These are phyloP conservation scores for Noctua janthina DNA, from an alignment of 2,888 invertebrate species.

Conservation along the genomic window DNA sequence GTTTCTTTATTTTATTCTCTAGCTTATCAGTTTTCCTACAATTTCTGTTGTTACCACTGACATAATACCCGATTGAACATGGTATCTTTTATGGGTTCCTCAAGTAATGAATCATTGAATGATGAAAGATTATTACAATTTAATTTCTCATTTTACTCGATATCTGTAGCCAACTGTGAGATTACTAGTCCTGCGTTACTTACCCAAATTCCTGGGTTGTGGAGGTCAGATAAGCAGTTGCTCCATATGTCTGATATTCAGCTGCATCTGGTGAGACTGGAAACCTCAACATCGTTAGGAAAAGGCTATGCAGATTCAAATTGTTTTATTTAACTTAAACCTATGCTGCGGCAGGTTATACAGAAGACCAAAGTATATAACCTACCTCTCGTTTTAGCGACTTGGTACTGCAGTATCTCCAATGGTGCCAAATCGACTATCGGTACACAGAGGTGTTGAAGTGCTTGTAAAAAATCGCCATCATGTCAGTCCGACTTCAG, in stretches of 20 bases:
- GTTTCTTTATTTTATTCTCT: background rate
- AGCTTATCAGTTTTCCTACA: background rate
- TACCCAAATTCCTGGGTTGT: background rate
- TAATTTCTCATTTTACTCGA: background rate
- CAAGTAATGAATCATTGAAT: background rate
- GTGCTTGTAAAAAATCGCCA: too few species aligned
- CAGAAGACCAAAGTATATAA: background rate
- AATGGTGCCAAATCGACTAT: too few species aligned
- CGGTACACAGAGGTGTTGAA: too few species aligned
- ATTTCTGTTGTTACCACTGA: background rate
- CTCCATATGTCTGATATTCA: background rate
- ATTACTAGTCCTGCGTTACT: background rate
- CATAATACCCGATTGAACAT: background rate
- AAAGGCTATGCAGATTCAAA: background rate
- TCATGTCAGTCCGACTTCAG: too few species aligned
- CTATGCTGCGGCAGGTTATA: too few species aligned
- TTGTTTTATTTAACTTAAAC: background rate
- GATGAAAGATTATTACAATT: background rate
- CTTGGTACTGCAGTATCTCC: too few species aligned
- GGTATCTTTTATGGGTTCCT: background rate
- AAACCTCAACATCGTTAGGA: background rate
- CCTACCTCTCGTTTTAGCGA: background rate
- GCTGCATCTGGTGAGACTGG: background rate
- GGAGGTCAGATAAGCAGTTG: background rate
- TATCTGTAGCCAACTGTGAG: background rate